Conservation (phyloP, 1,140 invertebrate genomes). For the Phymastichus coffea region DNA sequence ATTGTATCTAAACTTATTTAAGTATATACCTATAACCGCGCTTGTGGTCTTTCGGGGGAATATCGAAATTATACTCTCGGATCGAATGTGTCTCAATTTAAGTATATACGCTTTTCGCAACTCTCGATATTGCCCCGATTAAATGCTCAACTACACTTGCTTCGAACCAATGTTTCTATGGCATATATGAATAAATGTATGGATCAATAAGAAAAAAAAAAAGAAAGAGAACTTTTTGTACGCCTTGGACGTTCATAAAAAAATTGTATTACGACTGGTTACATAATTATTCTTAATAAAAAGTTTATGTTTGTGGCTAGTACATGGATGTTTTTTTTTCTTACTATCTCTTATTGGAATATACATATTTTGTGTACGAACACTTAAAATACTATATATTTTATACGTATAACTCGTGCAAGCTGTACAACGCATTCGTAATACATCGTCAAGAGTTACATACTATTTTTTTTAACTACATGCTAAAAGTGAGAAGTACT, state of each 20-base stretch:
- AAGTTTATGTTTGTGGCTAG: slow-evolving; percentile 23
- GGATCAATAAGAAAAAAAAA: not conserved
- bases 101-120: not conserved
- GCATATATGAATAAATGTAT: slow-evolving; percentile 9
- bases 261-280: slow-evolving; percentile 22
- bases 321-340: too few relatives aligned
- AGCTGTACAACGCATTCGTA: slow-evolving; percentile 21
- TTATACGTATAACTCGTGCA: slow-evolving; percentile 3
- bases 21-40: slow-evolving; percentile 1
- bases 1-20: slow-evolving; percentile 1
- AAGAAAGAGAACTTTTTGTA: slow-evolving; percentile 16
- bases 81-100: not conserved
- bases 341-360: slow-evolving; percentile 12
- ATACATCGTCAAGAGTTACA: slow-evolving; percentile 9
- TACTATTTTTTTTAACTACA: not conserved
- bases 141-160: slow-evolving; percentile 7
- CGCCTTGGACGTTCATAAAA: slow-evolving; percentile 4
- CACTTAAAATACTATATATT: slow-evolving; percentile 1
- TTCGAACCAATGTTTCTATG: slow-evolving; percentile 14
- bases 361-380: slow-evolving; percentile 1
- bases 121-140: slow-evolving; percentile 1
- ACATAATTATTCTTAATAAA: slow-evolving; percentile 22
- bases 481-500: too few relatives aligned
- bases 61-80: not conserved
- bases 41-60: slow-evolving; percentile 7